phyloP scores from a whole-genome alignment of 2,888 invertebrate genomes.

The Fragum whitleyi region DNA sequence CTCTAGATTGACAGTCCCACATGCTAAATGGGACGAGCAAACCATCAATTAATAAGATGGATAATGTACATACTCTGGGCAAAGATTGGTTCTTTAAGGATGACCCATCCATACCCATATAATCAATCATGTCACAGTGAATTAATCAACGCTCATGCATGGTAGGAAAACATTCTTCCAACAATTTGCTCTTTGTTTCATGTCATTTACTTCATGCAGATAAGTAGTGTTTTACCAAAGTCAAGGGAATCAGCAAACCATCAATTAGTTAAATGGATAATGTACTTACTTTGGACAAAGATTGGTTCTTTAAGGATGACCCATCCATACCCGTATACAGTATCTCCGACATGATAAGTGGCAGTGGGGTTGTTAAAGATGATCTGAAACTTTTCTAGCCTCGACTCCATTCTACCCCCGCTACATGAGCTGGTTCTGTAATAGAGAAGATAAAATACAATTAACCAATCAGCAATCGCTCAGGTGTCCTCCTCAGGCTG shows the following conservation, averaged over 20 bases:
- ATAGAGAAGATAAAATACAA: slow-evolving; percentile 30
- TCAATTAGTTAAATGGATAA: too few species aligned
- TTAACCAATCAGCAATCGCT: too few species aligned
- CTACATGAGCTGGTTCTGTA: slow-evolving; percentile 70
- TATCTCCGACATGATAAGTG: slow-evolving; percentile 79
- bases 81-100: slow-evolving; percentile 79
- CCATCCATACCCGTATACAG: slow-evolving; percentile 81
- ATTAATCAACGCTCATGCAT: too few species aligned
- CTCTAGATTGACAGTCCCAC: too few species aligned
- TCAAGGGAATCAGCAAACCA: too few species aligned
- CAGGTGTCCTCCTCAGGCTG: too few species aligned
- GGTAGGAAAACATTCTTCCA: too few species aligned
- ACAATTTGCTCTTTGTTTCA: too few species aligned
- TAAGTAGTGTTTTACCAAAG: too few species aligned
- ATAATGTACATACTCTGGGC: slow-evolving; percentile 80
- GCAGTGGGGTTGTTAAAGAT: slow-evolving; percentile 81
- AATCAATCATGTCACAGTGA: slow-evolving; percentile 23
- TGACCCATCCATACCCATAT: slow-evolving; percentile 80
- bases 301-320: slow-evolving; percentile 79
- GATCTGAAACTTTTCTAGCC: slow-evolving; percentile 81
- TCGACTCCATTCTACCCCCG: slow-evolving; percentile 74
- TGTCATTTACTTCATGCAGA: too few species aligned
- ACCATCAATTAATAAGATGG: too few species aligned
- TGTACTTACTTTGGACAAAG: slow-evolving; percentile 79
- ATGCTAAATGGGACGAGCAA: too few species aligned